A percentile compares a stretch with the other conserved stretches of the same genome.
Evolutionary conservation across 2,797 vertebrate species (phyloP).

Genomic region (Pterois miles): DNA sequence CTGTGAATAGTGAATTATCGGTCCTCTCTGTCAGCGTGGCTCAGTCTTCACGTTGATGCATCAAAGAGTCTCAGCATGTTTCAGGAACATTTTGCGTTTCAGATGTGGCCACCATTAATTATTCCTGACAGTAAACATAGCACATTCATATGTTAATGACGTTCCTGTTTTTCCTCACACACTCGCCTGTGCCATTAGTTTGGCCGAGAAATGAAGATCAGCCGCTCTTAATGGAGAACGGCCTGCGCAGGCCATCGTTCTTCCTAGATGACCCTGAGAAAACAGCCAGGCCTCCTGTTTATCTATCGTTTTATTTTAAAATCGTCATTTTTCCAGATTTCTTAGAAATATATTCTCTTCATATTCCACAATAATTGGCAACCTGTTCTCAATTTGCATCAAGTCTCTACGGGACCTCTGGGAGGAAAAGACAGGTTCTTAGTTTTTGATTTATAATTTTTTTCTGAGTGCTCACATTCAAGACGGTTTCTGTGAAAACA

Average conservation of each 20-base stretch:
- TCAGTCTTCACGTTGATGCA: constrained; percentile 32
- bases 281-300: constrained; percentile 36
- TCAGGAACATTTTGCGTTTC: constrained; percentile 38
- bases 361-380: constrained; percentile 50
- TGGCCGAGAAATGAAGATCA: constrained; percentile 23
- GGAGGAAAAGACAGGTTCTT: constrained; percentile 29
- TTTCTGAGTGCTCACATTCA: constrained; percentile 8
- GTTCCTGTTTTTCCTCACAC: constrained; percentile 23
- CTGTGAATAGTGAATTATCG: constrained; percentile 16
- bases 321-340: background rate
- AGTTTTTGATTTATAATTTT: constrained; percentile 32
- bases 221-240: constrained; percentile 6
- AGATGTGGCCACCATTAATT: constrained; percentile 36
- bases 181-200: background rate
- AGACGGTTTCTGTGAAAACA: constrained; percentile 28
- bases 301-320: constrained; percentile 25
- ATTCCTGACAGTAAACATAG: constrained; percentile 39
- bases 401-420: constrained; percentile 11
- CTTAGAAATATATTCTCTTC: background rate
- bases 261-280: constrained; percentile 1
- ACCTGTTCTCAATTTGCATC: constrained; percentile 47
- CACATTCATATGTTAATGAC: constrained; percentile 39
- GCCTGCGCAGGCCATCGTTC: background rate
- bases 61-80: constrained; percentile 44
- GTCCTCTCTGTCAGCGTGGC: constrained; percentile 22